Evolutionary conservation across 2,888 invertebrate species (phyloP), one percentile per base, ranked within the genome.

Genomic region (Lithophane socia): DNA sequence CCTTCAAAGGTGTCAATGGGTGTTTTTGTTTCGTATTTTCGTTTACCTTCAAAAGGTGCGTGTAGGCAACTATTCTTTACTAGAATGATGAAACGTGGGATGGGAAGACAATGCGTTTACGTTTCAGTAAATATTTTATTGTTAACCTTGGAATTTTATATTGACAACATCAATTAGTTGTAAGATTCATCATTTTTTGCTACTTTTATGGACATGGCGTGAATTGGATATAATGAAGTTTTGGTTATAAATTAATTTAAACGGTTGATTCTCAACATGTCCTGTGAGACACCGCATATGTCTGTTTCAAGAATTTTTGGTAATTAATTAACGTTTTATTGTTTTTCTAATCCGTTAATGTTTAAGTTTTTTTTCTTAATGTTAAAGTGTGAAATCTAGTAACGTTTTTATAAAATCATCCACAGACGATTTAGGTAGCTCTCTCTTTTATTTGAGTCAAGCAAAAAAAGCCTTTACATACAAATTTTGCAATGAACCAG

Each of bases 1-100:
- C 93, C 92, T 94, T 94, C 92, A 82, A 73, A 93, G 87, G 92
- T 94, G 93, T 91, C 84, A 93, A 93, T 83, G 61, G 54, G 90
- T 69, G 24, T 64, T 73, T 80, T 89, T 64, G 56, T 78, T 58
- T 82, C 77, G 44, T 82, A 74, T 60, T 81, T 83, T 77, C 47
- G 66, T 63, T 80, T 79, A 16, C 56, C 49, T 61, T 70, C 47
- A 73, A 69, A 63, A 75, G 47, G 68, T 4, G 47, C 64, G 80
- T 76, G 82, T 82, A 79, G 80, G 84, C 42, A 54, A 74, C 12
- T 37, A 66, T 58, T 77, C 75, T 78, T 78, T 74, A 77, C 37
- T 68, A 74, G 21, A 73, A 75, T 61, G n/a, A 80, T 69, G 37
- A 64, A 77, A 65, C 78, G 89, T 88, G 82, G 87, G 87, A 77